Conservation (phyloP, 1,140 invertebrate species). For the Steinernema feltiae region DNA sequence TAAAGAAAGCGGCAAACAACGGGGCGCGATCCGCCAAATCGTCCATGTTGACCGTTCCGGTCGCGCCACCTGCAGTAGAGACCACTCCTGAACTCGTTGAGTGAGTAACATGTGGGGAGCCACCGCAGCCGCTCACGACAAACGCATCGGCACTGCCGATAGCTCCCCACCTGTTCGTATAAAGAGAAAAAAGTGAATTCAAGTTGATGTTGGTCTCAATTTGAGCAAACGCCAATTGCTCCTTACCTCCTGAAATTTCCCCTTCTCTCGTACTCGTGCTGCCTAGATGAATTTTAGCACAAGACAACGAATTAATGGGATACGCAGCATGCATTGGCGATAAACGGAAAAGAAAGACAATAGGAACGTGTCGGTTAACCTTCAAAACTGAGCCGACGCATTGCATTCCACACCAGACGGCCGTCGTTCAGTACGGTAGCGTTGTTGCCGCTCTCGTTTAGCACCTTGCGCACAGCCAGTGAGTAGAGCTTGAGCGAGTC, state of each 20-base stretch:
- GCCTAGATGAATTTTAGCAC: neutral
- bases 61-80: conserved; percentile 34
- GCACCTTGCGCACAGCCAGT: conserved; percentile 44
- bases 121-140: too few species aligned
- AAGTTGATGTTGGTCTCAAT: neutral
- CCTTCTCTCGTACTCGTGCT: too few species aligned
- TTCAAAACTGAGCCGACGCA: conserved; percentile 52
- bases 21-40: conserved; percentile 53
- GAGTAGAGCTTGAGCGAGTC: conserved; percentile 52
- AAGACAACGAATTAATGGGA: neutral
- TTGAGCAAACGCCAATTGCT: neutral
- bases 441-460: conserved; percentile 41
- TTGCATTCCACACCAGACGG: conserved; percentile 49
- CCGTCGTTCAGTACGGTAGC: conserved; percentile 45
- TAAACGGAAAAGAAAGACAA: neutral
- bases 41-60: conserved; percentile 50
- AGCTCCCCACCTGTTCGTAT: conserved; percentile 2
- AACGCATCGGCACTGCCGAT: neutral
- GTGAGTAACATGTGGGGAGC: neutral
- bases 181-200: neutral
- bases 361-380: conserved; percentile 28
- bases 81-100: conserved; percentile 47
- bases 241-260: neutral
- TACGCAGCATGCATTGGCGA: neutral
- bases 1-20: conserved; percentile 51